A percentile compares a stretch with the other conserved stretches of the same genome.
Evolutionary conservation across 1,140 invertebrate species (phyloP).

Genomic region (Mycetomoellerius zeteki): DNA sequence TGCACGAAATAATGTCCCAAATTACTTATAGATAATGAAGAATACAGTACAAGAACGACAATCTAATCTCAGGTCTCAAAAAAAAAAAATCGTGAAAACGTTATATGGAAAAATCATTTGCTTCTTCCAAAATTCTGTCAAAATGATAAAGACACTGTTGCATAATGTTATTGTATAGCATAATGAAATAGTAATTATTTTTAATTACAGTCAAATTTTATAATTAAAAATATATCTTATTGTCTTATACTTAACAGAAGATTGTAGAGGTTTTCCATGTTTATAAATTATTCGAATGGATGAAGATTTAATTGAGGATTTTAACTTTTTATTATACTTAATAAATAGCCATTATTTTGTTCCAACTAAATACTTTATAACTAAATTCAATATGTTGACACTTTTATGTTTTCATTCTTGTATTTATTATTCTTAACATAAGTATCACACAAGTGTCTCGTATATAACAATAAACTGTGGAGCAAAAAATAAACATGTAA

Average conservation of each 20-base stretch:
- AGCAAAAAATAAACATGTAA: constrained; percentile 47
- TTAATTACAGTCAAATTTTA: constrained; percentile 28
- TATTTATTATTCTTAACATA: constrained; percentile 66
- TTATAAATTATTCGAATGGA: background rate
- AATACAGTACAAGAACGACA: background rate
- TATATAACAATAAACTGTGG: constrained; percentile 66
- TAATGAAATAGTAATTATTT: constrained; percentile 10
- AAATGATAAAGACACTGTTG: background rate
- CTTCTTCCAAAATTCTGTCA: constrained; percentile 6
- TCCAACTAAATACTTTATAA: constrained; percentile 80
- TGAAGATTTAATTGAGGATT: background rate
- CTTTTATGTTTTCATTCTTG: constrained; percentile 28
- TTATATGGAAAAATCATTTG: background rate
- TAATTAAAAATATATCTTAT: background rate
- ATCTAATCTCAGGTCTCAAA: background rate
- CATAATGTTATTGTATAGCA: constrained; percentile 36
- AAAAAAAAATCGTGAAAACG: constrained; percentile 9
- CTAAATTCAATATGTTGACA: constrained; percentile 69
- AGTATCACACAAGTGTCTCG: constrained; percentile 75
- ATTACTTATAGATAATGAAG: constrained; percentile 34
- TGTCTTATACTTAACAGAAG: background rate
- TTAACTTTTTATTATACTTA: constrained; percentile 57
- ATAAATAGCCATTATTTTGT: constrained; percentile 78
- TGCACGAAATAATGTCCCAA: background rate
- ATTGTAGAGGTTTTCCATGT: background rate